Percentiles rank a stretch among this genome's conserved stretches.
phyloP scores from a whole-genome alignment of 2,797 vertebrate species.

The Pogoniulus pusillus region DNA sequence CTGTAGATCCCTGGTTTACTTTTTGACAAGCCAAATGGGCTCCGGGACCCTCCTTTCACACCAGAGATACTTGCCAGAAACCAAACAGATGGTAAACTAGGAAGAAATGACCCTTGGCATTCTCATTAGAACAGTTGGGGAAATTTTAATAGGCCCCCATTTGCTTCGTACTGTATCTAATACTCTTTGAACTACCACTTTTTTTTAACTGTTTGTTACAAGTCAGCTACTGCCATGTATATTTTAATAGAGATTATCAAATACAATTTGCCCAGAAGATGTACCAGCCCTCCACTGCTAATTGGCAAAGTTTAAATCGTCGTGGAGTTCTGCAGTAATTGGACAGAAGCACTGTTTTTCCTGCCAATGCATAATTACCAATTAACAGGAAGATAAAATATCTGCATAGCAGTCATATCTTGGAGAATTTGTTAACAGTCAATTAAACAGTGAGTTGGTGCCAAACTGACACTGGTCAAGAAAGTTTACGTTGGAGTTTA shows the following conservation, averaged over 20 bases:
- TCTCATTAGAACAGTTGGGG: constrained; percentile 80
- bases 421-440: constrained; percentile 78
- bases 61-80: constrained; percentile 75
- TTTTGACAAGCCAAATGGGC: constrained; percentile 72
- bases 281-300: constrained; percentile 71
- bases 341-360: constrained; percentile 76
- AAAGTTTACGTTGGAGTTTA: constrained; percentile 70
- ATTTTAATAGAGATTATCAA: constrained; percentile 82
- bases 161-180: constrained; percentile 76
- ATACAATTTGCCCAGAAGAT: constrained; percentile 78
- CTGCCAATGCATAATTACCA: constrained; percentile 81
- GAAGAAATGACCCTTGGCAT: constrained; percentile 78
- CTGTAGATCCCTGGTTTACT: constrained; percentile 62
- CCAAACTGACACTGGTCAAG: constrained; percentile 72
- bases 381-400: constrained; percentile 80
- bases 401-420: constrained; percentile 69
- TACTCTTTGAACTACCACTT: constrained; percentile 78
- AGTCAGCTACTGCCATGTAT: constrained; percentile 78
- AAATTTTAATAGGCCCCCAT: constrained; percentile 77
- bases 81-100: constrained; percentile 80
- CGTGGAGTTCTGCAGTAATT: constrained; percentile 76
- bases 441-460: constrained; percentile 73
- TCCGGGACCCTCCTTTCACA: constrained; percentile 70
- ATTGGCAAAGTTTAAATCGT: constrained; percentile 83
- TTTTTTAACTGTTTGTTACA: constrained; percentile 66